Evolutionary conservation across 2,888 invertebrate species (phyloP).

Genomic region (Pyrochroa serraticornis): DNA sequence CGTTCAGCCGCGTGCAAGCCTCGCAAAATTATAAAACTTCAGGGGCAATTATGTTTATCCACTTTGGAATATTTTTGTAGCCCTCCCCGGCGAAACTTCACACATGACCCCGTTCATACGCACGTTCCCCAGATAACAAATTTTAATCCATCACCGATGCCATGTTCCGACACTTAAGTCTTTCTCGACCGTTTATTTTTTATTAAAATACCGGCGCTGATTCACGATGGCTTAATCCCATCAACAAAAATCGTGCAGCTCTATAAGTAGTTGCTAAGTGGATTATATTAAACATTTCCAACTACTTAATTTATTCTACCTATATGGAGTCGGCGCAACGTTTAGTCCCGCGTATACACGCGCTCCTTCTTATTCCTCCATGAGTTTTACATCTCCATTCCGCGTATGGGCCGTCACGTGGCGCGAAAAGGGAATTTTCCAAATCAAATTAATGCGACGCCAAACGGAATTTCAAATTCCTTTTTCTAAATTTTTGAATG

Average conservation of each 20-base stretch:
- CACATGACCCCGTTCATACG: constrained; percentile 13
- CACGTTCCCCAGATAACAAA: background rate
- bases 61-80: constrained; percentile 29
- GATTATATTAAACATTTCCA: too few relatives aligned
- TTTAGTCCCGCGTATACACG: constrained; percentile 8
- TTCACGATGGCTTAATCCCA: too few relatives aligned
- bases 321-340: too few relatives aligned
- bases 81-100: constrained; percentile 15
- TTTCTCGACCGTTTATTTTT: too few relatives aligned
- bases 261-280: too few relatives aligned
- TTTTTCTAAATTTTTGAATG: constrained; percentile 22
- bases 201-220: too few relatives aligned
- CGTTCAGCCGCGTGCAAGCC: constrained; percentile 32
- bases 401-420: constrained; percentile 26
- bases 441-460: constrained; percentile 25
- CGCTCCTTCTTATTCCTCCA: constrained; percentile 6
- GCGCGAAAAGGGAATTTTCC: constrained; percentile 21
- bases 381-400: constrained; percentile 18
- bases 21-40: constrained; percentile 46
- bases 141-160: background rate
- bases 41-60: constrained; percentile 45
- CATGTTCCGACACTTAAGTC: too few relatives aligned
- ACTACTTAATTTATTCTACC: too few relatives aligned
- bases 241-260: too few relatives aligned
- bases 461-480: constrained; percentile 28